Base-by-base conservation (phyloP, 2,797 vertebrate genomes). In the Lagocephalus sceleratus region DNA sequence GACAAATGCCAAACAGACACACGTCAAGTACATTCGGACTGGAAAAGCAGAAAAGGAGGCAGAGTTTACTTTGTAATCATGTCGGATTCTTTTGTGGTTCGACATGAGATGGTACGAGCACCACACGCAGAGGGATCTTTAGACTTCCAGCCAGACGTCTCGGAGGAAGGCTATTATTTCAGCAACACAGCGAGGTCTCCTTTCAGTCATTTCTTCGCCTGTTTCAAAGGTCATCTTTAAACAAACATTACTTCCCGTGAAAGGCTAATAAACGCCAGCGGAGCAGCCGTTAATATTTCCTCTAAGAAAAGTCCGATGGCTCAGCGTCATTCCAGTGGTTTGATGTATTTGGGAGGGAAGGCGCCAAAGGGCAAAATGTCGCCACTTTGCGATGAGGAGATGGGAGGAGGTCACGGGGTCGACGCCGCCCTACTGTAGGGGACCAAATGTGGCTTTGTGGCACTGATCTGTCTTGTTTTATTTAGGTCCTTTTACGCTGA, bases 181-280 rank as follows among this genome's bases (percentile, higher is more conserved):
- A 19, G 52, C 21, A 12, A 21, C 12, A 50, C 42, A 57, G 65
- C 32, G n/a, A 44, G 40, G 56, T 68, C 71, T 55, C 20, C 48
- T 52, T 26, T 55, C 15, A 51, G 25, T 54, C 54, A 20, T 42
- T 59, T 49, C n/a, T 63, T 46, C 50, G 35, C 63, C 20, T 3
- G 47, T 76, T 77, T 61, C 20, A 78, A 74, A 88, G 67, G 76
- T 83, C 74, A 57, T 63, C 66, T 71, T 80, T 77, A 73, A 75
- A 78, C 32, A 62, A 79, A 59, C 60, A 82, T 76, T 64, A 68
- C 68, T 81, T 66, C 74, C 77, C 61, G 75, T 79, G 65, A 80
- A 86, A 86, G 57, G 57, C 47, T 78, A 78, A 85, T 73, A 68
- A 83, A 51, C 50, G 39, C 54, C 57, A 57, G 60, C 79, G 54